Base-by-base conservation (phyloP, 2,888 invertebrate genomes). In the Cheilosia soror region DNA sequence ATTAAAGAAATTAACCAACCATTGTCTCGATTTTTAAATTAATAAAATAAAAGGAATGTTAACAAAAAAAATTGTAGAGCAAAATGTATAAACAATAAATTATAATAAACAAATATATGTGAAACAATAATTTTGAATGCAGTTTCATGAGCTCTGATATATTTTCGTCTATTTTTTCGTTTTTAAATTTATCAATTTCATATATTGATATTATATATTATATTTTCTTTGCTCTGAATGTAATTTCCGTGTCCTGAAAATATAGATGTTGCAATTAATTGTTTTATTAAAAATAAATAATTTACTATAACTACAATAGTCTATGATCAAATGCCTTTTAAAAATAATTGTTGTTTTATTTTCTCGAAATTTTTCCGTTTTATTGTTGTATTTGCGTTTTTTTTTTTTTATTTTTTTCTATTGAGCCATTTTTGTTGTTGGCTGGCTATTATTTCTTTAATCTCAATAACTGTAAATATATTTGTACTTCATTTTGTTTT, bases 211-310 rank as follows among this genome's bases (percentile, higher is more conserved):
- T 44, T 9, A 42, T 63, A 20, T 44, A 11, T n/a, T 49, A 13
- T 62, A 49, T 42, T 4, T 25, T 11, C 15, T 62, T 55, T 51
- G 57, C 20, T 55, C 55, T 57, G 53, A 33, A 25, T 73, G 33
- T 13, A 57, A 60, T 25, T 66, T 76, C 58, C 66, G 4, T 49
- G 27, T 42, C 66, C 66, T 76, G 76, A 66, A 66, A 76, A 66
- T 73, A 76, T 66, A 66, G 49, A 60, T 58, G 63, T 15, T 29
- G 37, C 29, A 47, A 27, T 75, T 75, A 68, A 42, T 65, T 57
- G 27, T 63, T 37, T 55, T 15, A n/a, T 57, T 44, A 15, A n/a
- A 47, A 47, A 47, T 44, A 51, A 53, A 15, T 71, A 20, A 4
- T 25, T 47, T 13, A 15, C 29, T 57, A 66, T 25, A 42, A 42